Conservation (phyloP, 1,140 invertebrate species). For the Bombus waltoni region DNA sequence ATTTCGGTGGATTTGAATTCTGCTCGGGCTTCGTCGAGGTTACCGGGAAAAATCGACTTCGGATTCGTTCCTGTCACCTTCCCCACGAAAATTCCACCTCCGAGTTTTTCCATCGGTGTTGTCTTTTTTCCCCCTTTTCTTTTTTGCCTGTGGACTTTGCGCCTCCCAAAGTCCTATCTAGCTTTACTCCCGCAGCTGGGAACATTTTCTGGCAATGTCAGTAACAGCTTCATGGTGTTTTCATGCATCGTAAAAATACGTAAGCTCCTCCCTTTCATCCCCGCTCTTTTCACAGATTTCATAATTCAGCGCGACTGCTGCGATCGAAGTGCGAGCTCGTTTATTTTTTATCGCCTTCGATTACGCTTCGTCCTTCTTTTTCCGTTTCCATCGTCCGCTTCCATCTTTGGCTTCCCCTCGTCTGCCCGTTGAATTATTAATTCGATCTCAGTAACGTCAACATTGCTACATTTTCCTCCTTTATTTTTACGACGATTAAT, state of each 20-base stretch:
- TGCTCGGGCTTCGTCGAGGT: background rate
- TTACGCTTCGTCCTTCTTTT: background rate
- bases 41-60: conserved; percentile 7
- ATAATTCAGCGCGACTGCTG: conserved; percentile 15
- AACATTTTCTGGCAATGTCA: conserved; percentile 11
- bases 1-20: conserved; percentile 32
- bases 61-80: background rate
- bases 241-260: conserved; percentile 4
- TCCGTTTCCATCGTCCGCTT: too few species aligned
- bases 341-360: conserved; percentile 42
- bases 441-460: conserved; percentile 11
- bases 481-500: conserved; percentile 1
- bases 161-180: background rate
- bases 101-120: background rate
- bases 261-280: background rate
- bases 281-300: background rate
- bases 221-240: conserved; percentile 9
- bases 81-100: background rate
- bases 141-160: background rate
- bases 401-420: background rate
- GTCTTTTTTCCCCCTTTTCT: background rate
- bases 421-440: conserved; percentile 32
- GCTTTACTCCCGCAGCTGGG: too few species aligned
- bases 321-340: conserved; percentile 10
- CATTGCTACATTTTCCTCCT: background rate